phyloP scores from a whole-genome alignment of 2,113 vertebrate species.

The Eudyptes chrysolophus region DNA sequence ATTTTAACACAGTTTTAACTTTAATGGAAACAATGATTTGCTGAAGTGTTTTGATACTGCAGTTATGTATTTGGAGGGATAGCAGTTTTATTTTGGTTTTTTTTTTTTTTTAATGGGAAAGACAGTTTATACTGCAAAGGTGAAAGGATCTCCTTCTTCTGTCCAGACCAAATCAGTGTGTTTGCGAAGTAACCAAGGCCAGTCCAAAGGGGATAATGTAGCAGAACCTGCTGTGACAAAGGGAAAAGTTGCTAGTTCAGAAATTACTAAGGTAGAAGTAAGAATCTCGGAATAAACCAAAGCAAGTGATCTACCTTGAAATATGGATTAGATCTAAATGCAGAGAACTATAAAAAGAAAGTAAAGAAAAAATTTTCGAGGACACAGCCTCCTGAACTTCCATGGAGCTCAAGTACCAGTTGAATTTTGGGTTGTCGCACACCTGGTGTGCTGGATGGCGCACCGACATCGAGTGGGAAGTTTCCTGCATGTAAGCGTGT shows the following conservation, averaged over 20 bases:
- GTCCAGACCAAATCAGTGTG: background rate
- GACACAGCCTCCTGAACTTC: background rate
- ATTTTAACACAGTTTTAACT: background rate
- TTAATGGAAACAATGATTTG: background rate
- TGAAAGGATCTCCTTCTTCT: background rate
- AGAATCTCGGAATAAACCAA: background rate
- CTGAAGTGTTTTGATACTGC: background rate
- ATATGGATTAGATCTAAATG: background rate
- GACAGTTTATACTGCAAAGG: background rate
- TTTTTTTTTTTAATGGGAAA: background rate
- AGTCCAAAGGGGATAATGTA: background rate
- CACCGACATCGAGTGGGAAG: background rate
- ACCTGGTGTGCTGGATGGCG: background rate
- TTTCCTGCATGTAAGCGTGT: rapidly evolving
- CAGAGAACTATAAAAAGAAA: background rate
- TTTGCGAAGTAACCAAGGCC: background rate
- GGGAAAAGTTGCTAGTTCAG: background rate
- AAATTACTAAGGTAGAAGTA: background rate
- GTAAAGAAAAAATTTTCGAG: rapidly evolving
- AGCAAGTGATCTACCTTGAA: background rate
- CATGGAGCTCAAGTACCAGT: rapidly evolving
- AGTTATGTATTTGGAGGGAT: background rate
- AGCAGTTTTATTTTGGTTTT: background rate
- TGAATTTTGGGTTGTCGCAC: background rate
- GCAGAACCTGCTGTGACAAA: background rate